A percentile compares a stretch with the other conserved stretches of the same genome.
phyloP scores from a whole-genome alignment of 2,797 vertebrate species.

The Eleutherodactylus coqui region DNA sequence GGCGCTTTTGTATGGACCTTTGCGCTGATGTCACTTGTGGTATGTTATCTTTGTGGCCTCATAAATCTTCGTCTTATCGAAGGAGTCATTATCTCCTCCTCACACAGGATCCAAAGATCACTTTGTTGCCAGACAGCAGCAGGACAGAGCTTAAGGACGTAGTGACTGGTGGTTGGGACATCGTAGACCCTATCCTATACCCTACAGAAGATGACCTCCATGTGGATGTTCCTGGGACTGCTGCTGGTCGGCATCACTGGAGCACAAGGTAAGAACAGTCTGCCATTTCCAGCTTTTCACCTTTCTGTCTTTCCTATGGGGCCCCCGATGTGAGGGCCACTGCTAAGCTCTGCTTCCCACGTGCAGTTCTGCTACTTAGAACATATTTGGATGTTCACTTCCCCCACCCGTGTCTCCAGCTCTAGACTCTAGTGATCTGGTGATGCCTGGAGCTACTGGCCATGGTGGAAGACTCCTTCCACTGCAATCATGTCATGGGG shows the following conservation, averaged over 20 bases:
- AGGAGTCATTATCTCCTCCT: neutral
- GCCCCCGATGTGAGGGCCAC: neutral
- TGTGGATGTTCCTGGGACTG: neutral
- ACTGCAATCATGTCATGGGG: neutral
- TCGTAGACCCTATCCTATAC: neutral
- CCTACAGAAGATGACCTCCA: neutral
- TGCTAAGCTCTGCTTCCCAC: neutral
- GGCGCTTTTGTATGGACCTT: too few relatives aligned
- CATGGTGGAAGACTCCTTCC: neutral
- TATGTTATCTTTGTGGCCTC: neutral
- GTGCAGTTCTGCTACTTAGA: too few relatives aligned
- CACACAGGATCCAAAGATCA: constrained; percentile 44
- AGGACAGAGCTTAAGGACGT: neutral
- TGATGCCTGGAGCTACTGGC: neutral
- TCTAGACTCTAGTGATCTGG: neutral
- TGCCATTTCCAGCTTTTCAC: neutral
- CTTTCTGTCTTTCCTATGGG: neutral
- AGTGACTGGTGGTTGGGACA: neutral
- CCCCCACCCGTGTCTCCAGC: neutral
- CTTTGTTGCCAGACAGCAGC: neutral
- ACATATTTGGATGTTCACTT: neutral
- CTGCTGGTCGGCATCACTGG: neutral
- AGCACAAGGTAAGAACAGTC: neutral
- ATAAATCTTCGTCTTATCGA: constrained; percentile 33
- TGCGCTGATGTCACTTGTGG: neutral